Percentiles rank a stretch among this genome's conserved stretches.
Evolutionary conservation across 2,797 vertebrate species (phyloP).

Genomic region (Erethizon dorsatum): DNA sequence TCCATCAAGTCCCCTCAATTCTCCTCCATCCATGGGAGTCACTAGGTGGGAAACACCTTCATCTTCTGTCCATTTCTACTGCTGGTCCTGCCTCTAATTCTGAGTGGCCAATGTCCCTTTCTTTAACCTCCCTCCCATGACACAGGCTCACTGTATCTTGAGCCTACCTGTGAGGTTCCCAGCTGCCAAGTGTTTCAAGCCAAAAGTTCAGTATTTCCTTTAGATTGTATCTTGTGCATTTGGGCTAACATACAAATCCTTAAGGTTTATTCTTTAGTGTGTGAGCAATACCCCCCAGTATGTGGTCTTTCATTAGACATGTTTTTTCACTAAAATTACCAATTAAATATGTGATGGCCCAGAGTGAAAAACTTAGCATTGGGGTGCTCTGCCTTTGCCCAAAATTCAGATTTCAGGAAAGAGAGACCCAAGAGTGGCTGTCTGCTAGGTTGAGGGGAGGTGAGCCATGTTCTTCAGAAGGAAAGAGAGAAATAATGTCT

Average conservation of each 20-base stretch:
- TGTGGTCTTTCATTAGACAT: conserved; percentile 14
- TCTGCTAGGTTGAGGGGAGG: neutral
- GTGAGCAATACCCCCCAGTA: neutral
- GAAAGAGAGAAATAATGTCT: neutral
- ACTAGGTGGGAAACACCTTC: neutral
- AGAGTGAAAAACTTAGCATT: neutral
- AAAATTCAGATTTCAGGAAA: conserved; percentile 22
- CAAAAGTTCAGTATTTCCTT: neutral
- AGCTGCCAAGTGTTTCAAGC: neutral
- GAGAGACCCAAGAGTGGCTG: neutral
- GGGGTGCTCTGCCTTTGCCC: neutral
- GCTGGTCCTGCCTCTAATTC: neutral
- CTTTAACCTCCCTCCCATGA: neutral
- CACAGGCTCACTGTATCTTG: neutral
- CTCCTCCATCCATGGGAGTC: neutral
- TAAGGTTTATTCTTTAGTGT: neutral
- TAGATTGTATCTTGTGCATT: conserved; percentile 6
- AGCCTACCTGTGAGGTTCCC: neutral
- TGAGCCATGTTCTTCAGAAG: neutral
- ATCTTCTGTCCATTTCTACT: neutral
- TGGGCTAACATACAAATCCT: conserved; percentile 32
- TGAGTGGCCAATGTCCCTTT: neutral
- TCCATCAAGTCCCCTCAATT: neutral
- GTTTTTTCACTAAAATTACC: neutral
- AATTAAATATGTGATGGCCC: neutral